Base-by-base conservation (phyloP, 2,113 vertebrate genomes). In the Austrofundulus limnaeus region DNA sequence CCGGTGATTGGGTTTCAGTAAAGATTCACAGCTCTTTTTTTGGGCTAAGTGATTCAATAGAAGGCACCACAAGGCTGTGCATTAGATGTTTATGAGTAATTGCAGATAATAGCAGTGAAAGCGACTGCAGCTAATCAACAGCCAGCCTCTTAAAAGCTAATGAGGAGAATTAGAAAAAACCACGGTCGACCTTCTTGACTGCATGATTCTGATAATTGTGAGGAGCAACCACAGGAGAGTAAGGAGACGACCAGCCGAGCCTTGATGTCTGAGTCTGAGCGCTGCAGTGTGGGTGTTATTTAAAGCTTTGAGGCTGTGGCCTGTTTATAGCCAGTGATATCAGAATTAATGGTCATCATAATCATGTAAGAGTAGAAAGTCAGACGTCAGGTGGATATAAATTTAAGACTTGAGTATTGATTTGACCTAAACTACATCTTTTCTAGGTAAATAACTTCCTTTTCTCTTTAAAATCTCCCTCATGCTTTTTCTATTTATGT, bases 91-190 rank as follows among this genome's bases (percentile, higher is more conserved):
- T 53, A 48, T 69, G 56, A 53, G 51, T 41, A 28, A 21, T 61
- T 43, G 11, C n/a, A 43, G 58, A 21, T 77, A 61, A 74, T 72
- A 39, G 62, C 49, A 16, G 31, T 11, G 62, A 76, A n/a, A 43
- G 25, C 51, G 28, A 54, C 54, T 20, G 11, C 41, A 12, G 14
- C 16, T 19, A 59, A 66, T 80, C 46, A 42, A 60, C 65, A 52
- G 1, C 19, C 2, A 58, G 34, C 21, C 37, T 61, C 64, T 74
- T 72, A 72, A 72, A 75, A 76, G 67, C 52, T 73, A 72, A 80
- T 70, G 41, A 43, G 34, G 53, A 48, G 19, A 43, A 52, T 65
- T 17, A 19, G 57, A 73, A n/a, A 31, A 78, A 70, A 65, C 51
- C 61, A 62, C 55, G 65, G 39, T 62, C 49, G 59, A 59, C 59